Conservation (phyloP, 2,888 invertebrate species). For the Drosophila formosana region DNA sequence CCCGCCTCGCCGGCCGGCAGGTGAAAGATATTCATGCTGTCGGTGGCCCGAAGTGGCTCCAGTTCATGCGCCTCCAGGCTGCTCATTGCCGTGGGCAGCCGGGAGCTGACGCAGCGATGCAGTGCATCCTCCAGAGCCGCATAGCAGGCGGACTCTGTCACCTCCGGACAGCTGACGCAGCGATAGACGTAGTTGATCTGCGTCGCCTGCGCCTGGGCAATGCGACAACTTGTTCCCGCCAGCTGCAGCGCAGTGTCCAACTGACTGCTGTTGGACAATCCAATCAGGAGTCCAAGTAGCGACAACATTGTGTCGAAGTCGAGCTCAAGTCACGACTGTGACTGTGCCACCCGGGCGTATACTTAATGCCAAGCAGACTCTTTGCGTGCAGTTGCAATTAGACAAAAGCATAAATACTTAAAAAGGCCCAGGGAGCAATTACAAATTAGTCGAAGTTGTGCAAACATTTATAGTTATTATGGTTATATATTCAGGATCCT, state of each 20-base stretch:
- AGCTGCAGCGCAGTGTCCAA: slow-evolving; percentile 9
- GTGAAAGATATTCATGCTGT: slow-evolving; percentile 69
- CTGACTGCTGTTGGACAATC: neutral
- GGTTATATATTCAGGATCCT: neutral
- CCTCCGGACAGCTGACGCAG: slow-evolving; percentile 54
- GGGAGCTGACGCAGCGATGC: slow-evolving; percentile 43
- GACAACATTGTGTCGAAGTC: slow-evolving; percentile 31
- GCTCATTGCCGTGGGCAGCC: slow-evolving; percentile 46
- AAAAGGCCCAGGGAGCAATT: slow-evolving; percentile 6
- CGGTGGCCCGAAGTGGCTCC: slow-evolving; percentile 66
- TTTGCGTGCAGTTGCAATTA: slow-evolving; percentile 25
- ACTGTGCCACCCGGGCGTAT: neutral
- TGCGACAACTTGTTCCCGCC: slow-evolving; percentile 46
- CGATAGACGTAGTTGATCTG: slow-evolving; percentile 67
- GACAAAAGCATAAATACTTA: slow-evolving; percentile 1
- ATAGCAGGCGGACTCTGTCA: neutral
- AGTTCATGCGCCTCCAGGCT: slow-evolving; percentile 47
- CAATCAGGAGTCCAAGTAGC: slow-evolving; percentile 36
- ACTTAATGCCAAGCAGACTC: slow-evolving; percentile 4
- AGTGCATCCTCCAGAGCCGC: slow-evolving; percentile 43
- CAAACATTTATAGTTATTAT: neutral
- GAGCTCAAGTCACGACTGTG: neutral
- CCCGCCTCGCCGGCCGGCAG: slow-evolving; percentile 54
- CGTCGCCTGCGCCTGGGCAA: slow-evolving; percentile 39
- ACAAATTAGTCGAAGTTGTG: neutral